Percentiles rank a stretch among this genome's conserved stretches.
Conservation (phyloP, 2,888 invertebrate genomes). For the Sympetrum striolatum region DNA sequence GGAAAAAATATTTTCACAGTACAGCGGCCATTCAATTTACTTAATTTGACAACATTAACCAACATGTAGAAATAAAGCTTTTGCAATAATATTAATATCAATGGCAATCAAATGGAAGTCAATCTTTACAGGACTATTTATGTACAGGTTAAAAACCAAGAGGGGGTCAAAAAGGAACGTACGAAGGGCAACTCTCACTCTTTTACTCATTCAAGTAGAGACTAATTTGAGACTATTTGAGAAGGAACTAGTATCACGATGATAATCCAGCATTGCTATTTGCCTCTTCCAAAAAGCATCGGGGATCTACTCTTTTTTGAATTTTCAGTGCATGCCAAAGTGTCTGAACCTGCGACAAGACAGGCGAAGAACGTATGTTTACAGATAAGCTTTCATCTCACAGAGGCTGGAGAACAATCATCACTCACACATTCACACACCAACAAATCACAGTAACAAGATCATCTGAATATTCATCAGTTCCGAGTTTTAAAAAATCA, state of each 20-base stretch:
- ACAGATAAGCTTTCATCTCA: not conserved
- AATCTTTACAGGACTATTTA: slow-evolving; percentile 22
- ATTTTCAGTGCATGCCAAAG: not conserved
- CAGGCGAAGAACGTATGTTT: not conserved
- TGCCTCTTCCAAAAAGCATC: not conserved
- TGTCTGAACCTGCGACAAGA: not conserved
- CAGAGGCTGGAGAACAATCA: not conserved
- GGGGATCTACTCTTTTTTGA: not conserved
- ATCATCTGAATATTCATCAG: not conserved
- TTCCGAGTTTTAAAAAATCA: not conserved
- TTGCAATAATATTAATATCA: slow-evolving; percentile 38
- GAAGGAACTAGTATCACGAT: slow-evolving; percentile 35
- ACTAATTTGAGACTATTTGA: slow-evolving; percentile 6
- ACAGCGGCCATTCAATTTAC: not conserved
- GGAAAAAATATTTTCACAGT: slow-evolving; percentile 40
- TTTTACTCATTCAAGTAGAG: not conserved
- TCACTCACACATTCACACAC: not conserved
- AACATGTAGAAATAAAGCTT: slow-evolving; percentile 44
- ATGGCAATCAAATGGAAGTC: slow-evolving; percentile 25
- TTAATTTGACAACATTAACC: slow-evolving; percentile 15
- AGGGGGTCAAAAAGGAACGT: slow-evolving; percentile 13
- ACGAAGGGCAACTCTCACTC: slow-evolving; percentile 19
- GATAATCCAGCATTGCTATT: slow-evolving; percentile 15
- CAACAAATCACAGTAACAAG: not conserved
- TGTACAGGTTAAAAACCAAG: slow-evolving; percentile 20